Evolutionary conservation across 2,113 vertebrate genomes (phyloP).

Genomic region (Melanocharis versteri): DNA sequence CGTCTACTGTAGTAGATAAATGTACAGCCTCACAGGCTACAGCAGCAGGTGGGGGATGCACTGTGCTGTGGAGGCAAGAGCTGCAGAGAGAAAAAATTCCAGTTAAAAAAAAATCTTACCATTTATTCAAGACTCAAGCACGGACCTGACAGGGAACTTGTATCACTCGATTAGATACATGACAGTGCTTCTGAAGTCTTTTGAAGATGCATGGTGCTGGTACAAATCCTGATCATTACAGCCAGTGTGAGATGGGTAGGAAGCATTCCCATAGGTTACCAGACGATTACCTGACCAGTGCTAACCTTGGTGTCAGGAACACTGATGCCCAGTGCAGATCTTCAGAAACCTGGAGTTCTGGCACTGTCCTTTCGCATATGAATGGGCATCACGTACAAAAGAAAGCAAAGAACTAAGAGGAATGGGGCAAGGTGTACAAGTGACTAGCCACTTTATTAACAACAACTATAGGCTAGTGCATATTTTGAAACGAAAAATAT

Average conservation of each 20-base stretch:
- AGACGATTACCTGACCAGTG: not conserved
- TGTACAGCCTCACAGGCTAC: not conserved
- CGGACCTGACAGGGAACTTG: not conserved
- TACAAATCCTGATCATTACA: not conserved
- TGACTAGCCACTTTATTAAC: not conserved
- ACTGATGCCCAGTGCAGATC: not conserved
- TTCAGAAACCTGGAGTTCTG: not conserved
- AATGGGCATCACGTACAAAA: not conserved
- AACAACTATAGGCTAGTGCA: not conserved
- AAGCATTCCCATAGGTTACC: not conserved
- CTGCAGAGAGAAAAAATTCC: not conserved
- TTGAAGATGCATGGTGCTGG: not conserved
- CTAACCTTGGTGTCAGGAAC: not conserved
- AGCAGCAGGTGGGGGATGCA: not conserved
- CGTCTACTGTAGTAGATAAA: not conserved
- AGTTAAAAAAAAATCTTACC: not conserved
- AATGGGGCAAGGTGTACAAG: not conserved
- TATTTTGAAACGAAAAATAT: not conserved
- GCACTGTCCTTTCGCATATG: not conserved
- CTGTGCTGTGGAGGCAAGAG: not conserved
- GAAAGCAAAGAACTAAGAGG: not conserved
- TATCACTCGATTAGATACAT: not conserved
- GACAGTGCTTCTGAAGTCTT: not conserved
- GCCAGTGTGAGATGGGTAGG: fast-evolving
- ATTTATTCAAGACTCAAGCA: not conserved